These are phyloP conservation scores for Myotis daubentonii DNA, from an alignment of 2,797 vertebrate species.

Conservation along the genomic window DNA sequence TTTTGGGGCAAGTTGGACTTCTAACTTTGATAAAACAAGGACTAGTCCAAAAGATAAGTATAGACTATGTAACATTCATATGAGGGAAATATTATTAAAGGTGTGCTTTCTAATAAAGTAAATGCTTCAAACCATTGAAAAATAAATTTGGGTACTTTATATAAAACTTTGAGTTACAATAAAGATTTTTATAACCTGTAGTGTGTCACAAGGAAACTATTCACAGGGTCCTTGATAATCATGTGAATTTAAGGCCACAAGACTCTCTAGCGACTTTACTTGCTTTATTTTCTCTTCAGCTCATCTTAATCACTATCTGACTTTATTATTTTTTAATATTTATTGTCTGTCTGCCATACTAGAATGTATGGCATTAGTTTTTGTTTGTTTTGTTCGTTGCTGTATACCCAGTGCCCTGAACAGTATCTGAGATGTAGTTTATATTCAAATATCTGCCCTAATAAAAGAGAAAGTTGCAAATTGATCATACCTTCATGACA, in stretches of 20 bases:
- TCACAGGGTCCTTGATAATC: neutral
- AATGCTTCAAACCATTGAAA: neutral
- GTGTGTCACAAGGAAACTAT: neutral
- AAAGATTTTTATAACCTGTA: neutral
- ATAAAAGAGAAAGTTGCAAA: too few species aligned
- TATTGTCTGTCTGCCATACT: neutral
- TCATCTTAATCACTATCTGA: neutral
- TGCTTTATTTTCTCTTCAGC: slow-evolving; percentile 7
- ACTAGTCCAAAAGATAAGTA: slow-evolving; percentile 96
- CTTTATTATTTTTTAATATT: slow-evolving; percentile 26
- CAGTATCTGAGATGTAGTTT: neutral
- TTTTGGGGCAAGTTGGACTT: slow-evolving; percentile 88
- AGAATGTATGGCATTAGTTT: neutral
- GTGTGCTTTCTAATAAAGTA: neutral
- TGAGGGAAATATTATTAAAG: neutral
- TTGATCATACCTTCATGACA: too few species aligned
- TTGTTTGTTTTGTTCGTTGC: slow-evolving; percentile 20
- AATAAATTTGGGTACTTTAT: slow-evolving; percentile 25
- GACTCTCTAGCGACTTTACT: neutral
- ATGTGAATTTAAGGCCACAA: neutral
- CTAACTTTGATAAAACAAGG: slow-evolving; percentile 88
- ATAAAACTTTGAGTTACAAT: slow-evolving; percentile 27
- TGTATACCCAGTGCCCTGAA: neutral
- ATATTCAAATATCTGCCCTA: neutral
- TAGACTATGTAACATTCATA: slow-evolving; percentile 38